Base-by-base conservation (phyloP, 2,113 vertebrate species). In the Cinclus cinclus region DNA sequence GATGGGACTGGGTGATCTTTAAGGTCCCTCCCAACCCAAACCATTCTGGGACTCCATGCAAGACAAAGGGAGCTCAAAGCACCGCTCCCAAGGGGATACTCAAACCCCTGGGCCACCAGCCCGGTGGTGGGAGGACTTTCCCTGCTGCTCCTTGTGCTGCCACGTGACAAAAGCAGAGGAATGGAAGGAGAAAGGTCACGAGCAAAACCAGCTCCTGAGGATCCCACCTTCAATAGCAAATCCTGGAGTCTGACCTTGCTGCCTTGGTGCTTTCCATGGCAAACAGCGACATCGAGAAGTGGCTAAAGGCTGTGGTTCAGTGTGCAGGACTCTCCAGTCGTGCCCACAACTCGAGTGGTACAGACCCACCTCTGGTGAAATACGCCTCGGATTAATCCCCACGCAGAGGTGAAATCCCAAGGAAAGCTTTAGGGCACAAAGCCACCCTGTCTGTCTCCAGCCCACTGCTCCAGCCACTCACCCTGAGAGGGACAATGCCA, bases 401-500 rank as follows among this genome's bases (percentile, higher is more conserved):
- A 64, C 27, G 25, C 2, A 5, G 59, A 35, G 60, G 23, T 37
- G 60, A 84, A 93, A 84, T 17, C 22, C 59, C 58, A 83, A 27
- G 24, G 27, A 68, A 55, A 81, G 7, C 17, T 74, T 62, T 6
- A 20, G 15, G 30, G 17, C 37, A 52, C 6, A 16, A 52, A 59
- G 9, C 30, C 20, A 53, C 16, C 12, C 39, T 1, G 0, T 16
- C 44, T 39, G 6, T 17, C 76, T 18, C n/a, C 75, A 73, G 17
- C 42, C 20, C 35, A 5, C 8, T 11, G 74, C 52, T 69, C 46
- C 42, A 50, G 60, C 15, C 17, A 4, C 60, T 63, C 70, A 6
- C 35, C 35, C 15, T 14, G 52, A 37, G 64, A 33, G 2, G 47
- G 56, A 42, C 68, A 74, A 23, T 0, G 12, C 0, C 0, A 1